Conservation (phyloP, 2,113 vertebrate species). For the Tapirus terrestris region DNA sequence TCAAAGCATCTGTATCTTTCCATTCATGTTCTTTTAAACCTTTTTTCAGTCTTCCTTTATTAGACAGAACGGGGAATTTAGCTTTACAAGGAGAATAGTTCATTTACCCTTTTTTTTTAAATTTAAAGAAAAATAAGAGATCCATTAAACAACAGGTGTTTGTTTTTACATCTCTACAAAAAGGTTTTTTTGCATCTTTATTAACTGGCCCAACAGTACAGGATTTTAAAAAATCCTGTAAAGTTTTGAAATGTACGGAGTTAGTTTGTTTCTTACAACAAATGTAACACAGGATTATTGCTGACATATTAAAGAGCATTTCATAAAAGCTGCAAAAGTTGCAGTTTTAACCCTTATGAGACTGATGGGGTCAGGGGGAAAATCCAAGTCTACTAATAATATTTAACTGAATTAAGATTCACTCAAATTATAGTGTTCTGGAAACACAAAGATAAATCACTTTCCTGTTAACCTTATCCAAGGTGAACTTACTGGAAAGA, state of each 20-base stretch:
- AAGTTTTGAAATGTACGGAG: conserved; percentile 81
- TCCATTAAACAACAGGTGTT: conserved; percentile 85
- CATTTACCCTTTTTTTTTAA: conserved; percentile 71
- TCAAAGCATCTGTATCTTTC: conserved; percentile 78
- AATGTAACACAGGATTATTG: conserved; percentile 85
- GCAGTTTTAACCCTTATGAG: conserved; percentile 82
- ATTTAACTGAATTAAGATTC: conserved; percentile 86
- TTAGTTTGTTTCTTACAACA: conserved; percentile 83
- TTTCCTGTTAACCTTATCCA: conserved; percentile 82
- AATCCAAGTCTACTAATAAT: conserved; percentile 85
- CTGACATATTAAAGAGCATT: conserved; percentile 86
- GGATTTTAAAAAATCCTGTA: conserved; percentile 85
- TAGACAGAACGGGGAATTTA: conserved; percentile 80
- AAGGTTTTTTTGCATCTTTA: conserved; percentile 82
- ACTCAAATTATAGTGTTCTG: conserved; percentile 89
- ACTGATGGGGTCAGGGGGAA: conserved; percentile 82
- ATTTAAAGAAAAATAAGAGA: conserved; percentile 86
- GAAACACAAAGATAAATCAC: conserved; percentile 85
- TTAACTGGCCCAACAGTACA: conserved; percentile 82
- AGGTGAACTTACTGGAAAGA: conserved; percentile 85
- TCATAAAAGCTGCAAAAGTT: conserved; percentile 85
- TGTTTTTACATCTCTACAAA: conserved; percentile 87
- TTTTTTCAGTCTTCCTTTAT: conserved; percentile 79
- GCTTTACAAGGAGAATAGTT: conserved; percentile 80
- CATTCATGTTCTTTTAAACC: conserved; percentile 76